Conservation (phyloP, 2,888 invertebrate genomes). For the Emmelina monodactyla region DNA sequence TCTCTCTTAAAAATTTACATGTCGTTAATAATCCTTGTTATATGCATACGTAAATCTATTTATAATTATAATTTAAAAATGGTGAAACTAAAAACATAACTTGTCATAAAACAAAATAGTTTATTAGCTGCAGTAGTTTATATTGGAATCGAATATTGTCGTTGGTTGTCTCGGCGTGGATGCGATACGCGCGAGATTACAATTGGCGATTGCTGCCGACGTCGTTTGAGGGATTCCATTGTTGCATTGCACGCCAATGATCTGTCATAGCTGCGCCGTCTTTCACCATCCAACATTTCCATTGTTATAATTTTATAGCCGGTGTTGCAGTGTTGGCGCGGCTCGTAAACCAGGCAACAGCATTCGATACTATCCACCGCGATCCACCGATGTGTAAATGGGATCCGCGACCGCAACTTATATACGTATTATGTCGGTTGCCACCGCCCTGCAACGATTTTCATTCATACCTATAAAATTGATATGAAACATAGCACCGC, state of each 20-base stretch:
- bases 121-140: too few relatives aligned
- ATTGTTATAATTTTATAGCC: constrained; percentile 64
- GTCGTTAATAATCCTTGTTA: too few relatives aligned
- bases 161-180: too few relatives aligned
- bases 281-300: constrained; percentile 59
- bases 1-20: too few relatives aligned
- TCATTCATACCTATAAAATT: constrained; percentile 65
- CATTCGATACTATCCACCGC: constrained; percentile 52
- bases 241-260: constrained; percentile 61
- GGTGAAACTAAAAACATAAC: too few relatives aligned
- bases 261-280: constrained; percentile 51
- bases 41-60: too few relatives aligned
- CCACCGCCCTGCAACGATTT: constrained; percentile 55
- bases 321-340: constrained; percentile 57
- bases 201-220: constrained; percentile 55
- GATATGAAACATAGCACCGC: constrained; percentile 47
- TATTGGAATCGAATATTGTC: too few relatives aligned
- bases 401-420: constrained; percentile 50
- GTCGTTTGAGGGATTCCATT: constrained; percentile 56
- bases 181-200: constrained; percentile 36
- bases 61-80: too few relatives aligned
- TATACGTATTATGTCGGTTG: constrained; percentile 47
- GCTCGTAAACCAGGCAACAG: constrained; percentile 56
- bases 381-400: constrained; percentile 41
- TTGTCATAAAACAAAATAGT: too few relatives aligned